phyloP scores from a whole-genome alignment of 2,888 invertebrate genomes.

The Celastrina argiolus region DNA sequence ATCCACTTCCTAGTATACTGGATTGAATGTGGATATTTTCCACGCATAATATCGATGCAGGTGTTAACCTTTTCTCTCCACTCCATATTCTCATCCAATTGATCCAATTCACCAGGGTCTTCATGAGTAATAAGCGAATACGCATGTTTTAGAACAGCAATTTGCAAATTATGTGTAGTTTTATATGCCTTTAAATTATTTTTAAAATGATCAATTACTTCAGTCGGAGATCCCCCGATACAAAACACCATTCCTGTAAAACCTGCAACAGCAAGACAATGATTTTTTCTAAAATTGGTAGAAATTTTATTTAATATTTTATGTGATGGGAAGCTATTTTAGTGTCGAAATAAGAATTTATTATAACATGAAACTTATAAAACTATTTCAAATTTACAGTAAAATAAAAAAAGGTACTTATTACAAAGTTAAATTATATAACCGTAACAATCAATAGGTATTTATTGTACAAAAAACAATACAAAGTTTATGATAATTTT shows the following conservation, averaged over 20 bases:
- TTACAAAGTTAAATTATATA: too few relatives aligned
- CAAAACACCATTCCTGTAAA: conserved; percentile 51
- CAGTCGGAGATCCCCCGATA: conserved; percentile 46
- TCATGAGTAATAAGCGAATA: conserved; percentile 41
- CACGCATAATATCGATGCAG: conserved; percentile 40
- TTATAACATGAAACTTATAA: too few relatives aligned
- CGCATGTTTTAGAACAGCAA: conserved; percentile 48
- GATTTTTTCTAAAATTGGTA: too few relatives aligned
- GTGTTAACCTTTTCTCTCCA: neutral
- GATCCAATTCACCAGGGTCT: neutral
- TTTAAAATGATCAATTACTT: conserved; percentile 40
- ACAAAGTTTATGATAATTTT: too few relatives aligned
- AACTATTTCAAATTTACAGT: too few relatives aligned
- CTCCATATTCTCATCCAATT: neutral
- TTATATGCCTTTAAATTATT: conserved; percentile 38
- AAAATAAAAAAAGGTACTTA: too few relatives aligned
- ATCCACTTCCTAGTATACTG: neutral
- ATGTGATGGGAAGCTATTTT: neutral
- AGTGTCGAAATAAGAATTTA: too few relatives aligned
- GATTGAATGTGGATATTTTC: neutral
- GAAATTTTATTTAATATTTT: neutral
- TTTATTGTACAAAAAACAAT: too few relatives aligned
- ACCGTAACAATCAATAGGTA: too few relatives aligned
- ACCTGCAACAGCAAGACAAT: conserved; percentile 34
- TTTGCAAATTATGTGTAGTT: conserved; percentile 43